Conservation (phyloP, 30 jellyfish, hydroid and myxozoan genomes). For the Chironex yamaguchii region DNA sequence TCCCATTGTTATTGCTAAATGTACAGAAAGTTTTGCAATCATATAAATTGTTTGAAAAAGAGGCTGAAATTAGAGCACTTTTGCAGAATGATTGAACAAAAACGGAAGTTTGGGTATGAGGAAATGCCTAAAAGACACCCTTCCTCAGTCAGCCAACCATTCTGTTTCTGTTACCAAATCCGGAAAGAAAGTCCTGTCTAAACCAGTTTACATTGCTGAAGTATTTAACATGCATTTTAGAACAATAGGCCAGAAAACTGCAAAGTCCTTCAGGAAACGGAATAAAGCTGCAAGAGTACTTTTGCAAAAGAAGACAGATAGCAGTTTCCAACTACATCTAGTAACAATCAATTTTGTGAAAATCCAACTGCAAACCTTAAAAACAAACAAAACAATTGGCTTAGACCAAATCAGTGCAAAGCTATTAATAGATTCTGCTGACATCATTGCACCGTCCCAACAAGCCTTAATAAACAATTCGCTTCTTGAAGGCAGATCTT, state of each 20-base stretch:
- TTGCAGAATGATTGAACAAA: slow-evolving; percentile 69
- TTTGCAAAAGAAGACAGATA: slow-evolving; percentile 72
- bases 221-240: not conserved
- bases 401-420: slow-evolving; percentile 61
- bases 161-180: slow-evolving; percentile 52
- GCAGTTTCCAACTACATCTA: slow-evolving; percentile 64
- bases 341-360: slow-evolving; percentile 68
- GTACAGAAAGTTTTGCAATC: slow-evolving; percentile 75
- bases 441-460: slow-evolving; percentile 72
- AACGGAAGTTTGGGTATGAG: slow-evolving; percentile 46
- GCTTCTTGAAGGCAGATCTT: slow-evolving; percentile 37
- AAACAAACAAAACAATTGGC: slow-evolving; percentile 71
- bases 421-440: slow-evolving; percentile 72
- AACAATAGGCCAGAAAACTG: not conserved
- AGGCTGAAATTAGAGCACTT: slow-evolving; percentile 66
- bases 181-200: slow-evolving; percentile 34
- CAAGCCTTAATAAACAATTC: slow-evolving; percentile 65
- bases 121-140: slow-evolving; percentile 48
- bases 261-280: not conserved
- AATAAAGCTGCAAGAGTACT: slow-evolving; percentile 35
- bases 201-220: not conserved
- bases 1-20: slow-evolving; percentile 75
- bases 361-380: slow-evolving; percentile 60
- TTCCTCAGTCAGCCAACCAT: slow-evolving; percentile 60
- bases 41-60: slow-evolving; percentile 62